phyloP scores from a whole-genome alignment of 2,888 invertebrate species.

The Mythimna pallens region DNA sequence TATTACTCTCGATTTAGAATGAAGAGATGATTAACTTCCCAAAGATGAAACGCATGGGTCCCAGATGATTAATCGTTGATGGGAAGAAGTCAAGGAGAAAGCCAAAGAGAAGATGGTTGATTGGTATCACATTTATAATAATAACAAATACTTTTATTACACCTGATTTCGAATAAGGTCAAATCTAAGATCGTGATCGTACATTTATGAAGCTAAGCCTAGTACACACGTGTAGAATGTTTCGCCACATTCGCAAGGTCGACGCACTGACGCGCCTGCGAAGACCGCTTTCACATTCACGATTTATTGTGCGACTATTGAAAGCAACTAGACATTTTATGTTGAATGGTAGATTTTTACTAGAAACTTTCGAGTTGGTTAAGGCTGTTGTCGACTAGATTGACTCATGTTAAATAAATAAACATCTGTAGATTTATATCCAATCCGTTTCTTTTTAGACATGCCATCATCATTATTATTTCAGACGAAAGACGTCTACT shows the following conservation, averaged over 20 bases:
- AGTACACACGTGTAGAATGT: slow-evolving; percentile 37
- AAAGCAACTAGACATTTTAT: slow-evolving; percentile 9
- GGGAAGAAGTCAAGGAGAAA: background rate
- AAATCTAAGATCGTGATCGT: slow-evolving; percentile 17
- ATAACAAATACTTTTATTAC: slow-evolving; percentile 6
- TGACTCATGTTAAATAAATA: background rate
- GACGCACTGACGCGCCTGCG: slow-evolving; percentile 31
- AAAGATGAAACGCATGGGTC: background rate
- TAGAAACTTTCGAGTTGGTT: background rate
- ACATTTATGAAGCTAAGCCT: slow-evolving; percentile 32
- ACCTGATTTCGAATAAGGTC: slow-evolving; percentile 1
- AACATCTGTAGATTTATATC: background rate
- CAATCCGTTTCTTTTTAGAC: background rate
- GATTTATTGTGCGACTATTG: slow-evolving; percentile 30
- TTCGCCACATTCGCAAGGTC: slow-evolving; percentile 53
- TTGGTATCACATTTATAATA: background rate
- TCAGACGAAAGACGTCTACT: too few species aligned
- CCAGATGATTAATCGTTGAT: background rate
- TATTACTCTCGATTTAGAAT: background rate
- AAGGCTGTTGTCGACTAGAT: background rate
- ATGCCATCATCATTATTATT: too few species aligned
- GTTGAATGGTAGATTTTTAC: background rate
- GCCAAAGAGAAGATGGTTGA: background rate
- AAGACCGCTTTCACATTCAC: slow-evolving; percentile 39
- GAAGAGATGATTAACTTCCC: background rate